A percentile compares a stretch with the other conserved stretches of the same genome.
These are phyloP conservation scores for Scarus forsteni DNA, from an alignment of 2,797 vertebrate species.

Conservation along the genomic window DNA sequence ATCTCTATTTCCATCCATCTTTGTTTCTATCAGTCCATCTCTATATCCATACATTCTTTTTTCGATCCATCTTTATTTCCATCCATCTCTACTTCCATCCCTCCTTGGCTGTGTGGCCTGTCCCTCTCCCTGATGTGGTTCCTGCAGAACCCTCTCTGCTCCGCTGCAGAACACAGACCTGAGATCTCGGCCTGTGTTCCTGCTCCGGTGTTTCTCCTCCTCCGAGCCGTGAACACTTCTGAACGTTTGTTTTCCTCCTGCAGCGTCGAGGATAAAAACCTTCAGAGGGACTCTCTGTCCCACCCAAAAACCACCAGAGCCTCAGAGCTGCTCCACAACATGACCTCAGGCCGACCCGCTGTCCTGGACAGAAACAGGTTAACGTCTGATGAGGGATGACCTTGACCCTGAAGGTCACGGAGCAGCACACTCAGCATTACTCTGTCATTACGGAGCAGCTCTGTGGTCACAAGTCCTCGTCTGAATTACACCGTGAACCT, in stretches of 20 bases:
- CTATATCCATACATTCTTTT: no score
- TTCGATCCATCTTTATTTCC: no score
- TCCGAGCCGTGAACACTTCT: neutral
- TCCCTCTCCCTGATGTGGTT: no score
- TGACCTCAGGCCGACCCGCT: neutral
- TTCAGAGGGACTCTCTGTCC: conserved; percentile 18
- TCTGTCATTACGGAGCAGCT: conserved; percentile 60
- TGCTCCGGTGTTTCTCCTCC: neutral
- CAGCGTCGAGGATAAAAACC: neutral
- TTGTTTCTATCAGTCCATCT: no score
- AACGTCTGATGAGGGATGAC: neutral
- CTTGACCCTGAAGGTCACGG: neutral
- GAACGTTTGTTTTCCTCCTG: neutral
- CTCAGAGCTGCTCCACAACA: conserved; percentile 31
- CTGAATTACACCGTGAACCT: conserved; percentile 55
- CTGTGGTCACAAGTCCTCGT: conserved; percentile 17
- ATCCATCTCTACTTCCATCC: no score
- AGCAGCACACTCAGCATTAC: neutral
- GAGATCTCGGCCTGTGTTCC: no score
- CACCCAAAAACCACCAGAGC: conserved; percentile 27
- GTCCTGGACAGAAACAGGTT: neutral
- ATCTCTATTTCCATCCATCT: no score
- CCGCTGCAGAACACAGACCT: no score
- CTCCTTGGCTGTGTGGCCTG: no score
- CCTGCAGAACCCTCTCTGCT: no score